A percentile compares a stretch with the other conserved stretches of the same genome.
These are phyloP conservation scores for Strix aluco DNA, from an alignment of 2,113 vertebrate species.

Conservation along the genomic window DNA sequence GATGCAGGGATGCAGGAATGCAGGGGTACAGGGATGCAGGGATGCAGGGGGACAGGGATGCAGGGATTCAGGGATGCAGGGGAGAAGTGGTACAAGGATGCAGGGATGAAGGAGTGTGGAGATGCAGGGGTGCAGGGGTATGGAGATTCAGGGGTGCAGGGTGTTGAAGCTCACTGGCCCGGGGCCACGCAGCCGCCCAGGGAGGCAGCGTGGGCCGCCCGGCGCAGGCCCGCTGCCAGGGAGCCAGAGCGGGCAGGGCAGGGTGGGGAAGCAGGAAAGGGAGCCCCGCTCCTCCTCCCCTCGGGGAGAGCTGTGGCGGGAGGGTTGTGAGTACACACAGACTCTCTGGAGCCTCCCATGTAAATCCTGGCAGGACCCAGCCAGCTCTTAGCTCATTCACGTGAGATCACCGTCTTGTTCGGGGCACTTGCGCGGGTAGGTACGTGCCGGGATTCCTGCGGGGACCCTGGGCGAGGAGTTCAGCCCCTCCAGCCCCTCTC, in stretches of 20 bases:
- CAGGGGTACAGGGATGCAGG: background rate
- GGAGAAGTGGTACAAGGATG: no score
- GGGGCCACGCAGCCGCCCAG: background rate
- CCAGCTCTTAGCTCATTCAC: constrained; percentile 65
- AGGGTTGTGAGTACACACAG: constrained; percentile 51
- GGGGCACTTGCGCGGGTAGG: background rate
- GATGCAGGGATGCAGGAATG: background rate
- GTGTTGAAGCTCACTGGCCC: background rate
- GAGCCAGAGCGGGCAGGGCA: constrained; percentile 36
- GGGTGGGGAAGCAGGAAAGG: constrained; percentile 54
- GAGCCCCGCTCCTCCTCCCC: constrained; percentile 53
- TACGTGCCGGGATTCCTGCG: background rate
- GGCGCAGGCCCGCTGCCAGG: background rate
- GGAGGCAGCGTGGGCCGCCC: constrained; percentile 24
- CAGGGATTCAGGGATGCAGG: no score
- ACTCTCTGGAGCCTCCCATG: constrained; percentile 69
- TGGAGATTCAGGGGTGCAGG: no score
- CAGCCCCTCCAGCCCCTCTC: accelerated
- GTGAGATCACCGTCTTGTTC: constrained; percentile 27
- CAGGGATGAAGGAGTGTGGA: no score
- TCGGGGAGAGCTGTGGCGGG: constrained; percentile 46
- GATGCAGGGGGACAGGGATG: no score
- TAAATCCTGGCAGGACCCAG: constrained; percentile 56
- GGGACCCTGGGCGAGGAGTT: background rate
- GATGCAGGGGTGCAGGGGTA: background rate